Conservation (phyloP, 1,140 invertebrate species). For the Drosophila leontia region DNA sequence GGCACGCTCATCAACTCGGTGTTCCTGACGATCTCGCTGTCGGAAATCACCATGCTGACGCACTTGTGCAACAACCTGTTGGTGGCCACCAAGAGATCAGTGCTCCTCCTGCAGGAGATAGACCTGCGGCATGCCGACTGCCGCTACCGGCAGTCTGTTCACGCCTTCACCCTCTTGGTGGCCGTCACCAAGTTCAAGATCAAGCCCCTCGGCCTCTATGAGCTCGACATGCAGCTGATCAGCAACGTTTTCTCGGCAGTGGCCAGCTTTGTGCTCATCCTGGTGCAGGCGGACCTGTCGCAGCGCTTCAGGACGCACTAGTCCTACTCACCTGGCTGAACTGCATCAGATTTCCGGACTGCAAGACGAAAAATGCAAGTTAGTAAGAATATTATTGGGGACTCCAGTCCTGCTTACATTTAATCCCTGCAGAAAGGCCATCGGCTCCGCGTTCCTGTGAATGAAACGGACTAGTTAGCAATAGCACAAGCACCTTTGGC, state of each 20-base stretch:
- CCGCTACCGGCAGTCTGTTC: slow-evolving; percentile 61
- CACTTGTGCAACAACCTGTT: slow-evolving; percentile 58
- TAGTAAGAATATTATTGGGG: not conserved
- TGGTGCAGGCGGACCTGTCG: slow-evolving; percentile 63
- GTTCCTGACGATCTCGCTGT: slow-evolving; percentile 67
- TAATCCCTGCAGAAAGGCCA: slow-evolving; percentile 73
- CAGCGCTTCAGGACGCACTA: slow-evolving; percentile 51
- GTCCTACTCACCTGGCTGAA: slow-evolving; percentile 72
- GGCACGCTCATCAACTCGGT: slow-evolving; percentile 66
- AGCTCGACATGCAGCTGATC: slow-evolving; percentile 65
- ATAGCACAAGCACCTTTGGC: slow-evolving; percentile 15
- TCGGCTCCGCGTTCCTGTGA: slow-evolving; percentile 56
- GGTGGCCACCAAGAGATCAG: slow-evolving; percentile 42
- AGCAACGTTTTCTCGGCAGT: slow-evolving; percentile 53
- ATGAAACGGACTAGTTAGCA: not conserved
- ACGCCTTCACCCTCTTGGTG: slow-evolving; percentile 60
- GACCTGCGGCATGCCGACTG: slow-evolving; percentile 50
- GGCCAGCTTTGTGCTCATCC: slow-evolving; percentile 59
- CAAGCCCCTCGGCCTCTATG: slow-evolving; percentile 64
- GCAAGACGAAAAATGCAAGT: slow-evolving; percentile 26
- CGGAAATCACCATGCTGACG: slow-evolving; percentile 61
- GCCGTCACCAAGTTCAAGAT: slow-evolving; percentile 61
- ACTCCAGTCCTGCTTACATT: slow-evolving; percentile 58
- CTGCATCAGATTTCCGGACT: slow-evolving; percentile 80
- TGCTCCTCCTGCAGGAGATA: slow-evolving; percentile 60